Percentiles rank a stretch among this genome's conserved stretches.
Evolutionary conservation across 2,113 vertebrate genomes (phyloP).

Genomic region (Martes martes): DNA sequence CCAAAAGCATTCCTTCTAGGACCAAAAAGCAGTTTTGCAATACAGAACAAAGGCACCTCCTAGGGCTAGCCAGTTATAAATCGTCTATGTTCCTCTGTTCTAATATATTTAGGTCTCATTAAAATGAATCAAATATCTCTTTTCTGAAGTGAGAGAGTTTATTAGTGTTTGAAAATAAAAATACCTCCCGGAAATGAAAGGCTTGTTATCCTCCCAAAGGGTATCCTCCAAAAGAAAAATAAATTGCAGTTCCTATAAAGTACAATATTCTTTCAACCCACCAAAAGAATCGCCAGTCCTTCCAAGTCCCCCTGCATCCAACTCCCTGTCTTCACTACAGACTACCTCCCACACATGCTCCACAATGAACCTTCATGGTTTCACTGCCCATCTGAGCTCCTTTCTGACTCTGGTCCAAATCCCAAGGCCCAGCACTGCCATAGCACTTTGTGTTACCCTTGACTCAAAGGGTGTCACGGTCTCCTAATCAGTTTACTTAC

Average conservation of each 20-base stretch:
- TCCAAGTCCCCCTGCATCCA: background rate
- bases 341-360: background rate
- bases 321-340: background rate
- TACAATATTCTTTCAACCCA: background rate
- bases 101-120: background rate
- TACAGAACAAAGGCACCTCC: background rate
- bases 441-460: background rate
- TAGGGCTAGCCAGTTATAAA: background rate
- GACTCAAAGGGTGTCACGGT: background rate
- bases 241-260: background rate
- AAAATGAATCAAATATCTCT: background rate
- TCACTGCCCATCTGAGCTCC: background rate
- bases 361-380: background rate
- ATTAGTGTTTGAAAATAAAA: background rate
- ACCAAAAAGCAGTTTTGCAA: background rate
- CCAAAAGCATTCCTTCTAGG: background rate
- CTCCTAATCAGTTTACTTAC: background rate
- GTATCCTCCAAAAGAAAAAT: background rate
- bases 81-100: background rate
- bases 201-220: background rate
- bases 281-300: background rate
- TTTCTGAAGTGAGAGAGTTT: background rate
- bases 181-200: background rate
- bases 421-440: accelerated
- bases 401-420: background rate